Conservation (phyloP, 2,797 vertebrate species). For the Bradypodion ventrale region DNA sequence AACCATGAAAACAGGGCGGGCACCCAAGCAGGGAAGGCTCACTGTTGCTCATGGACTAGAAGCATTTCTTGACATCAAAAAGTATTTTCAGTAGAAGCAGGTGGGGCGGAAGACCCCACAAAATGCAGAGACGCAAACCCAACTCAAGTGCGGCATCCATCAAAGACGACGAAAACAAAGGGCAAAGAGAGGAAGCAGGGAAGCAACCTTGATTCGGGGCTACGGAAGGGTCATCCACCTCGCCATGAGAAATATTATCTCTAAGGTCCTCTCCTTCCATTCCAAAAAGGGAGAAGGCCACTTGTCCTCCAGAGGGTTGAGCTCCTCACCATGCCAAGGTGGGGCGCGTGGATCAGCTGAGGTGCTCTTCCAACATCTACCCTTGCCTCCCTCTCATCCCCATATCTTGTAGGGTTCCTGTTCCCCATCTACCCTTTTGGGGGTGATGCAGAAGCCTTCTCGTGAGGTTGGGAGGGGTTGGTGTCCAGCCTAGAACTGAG, state of each 20-base stretch:
- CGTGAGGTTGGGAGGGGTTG: neutral
- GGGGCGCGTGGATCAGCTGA: neutral
- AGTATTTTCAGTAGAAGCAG: constrained; percentile 52
- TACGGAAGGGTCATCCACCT: neutral
- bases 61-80: constrained; percentile 21
- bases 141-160: neutral
- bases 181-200: constrained; percentile 1
- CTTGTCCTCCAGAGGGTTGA: neutral
- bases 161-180: constrained; percentile 34
- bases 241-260: neutral
- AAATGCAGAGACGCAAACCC: neutral
- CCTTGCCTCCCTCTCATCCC: constrained; percentile 13
- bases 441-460: neutral
- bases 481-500: constrained; percentile 71
- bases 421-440: constrained; percentile 38
- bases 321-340: neutral
- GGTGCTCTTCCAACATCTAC: neutral
- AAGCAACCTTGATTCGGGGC: neutral
- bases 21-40: neutral
- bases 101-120: neutral
- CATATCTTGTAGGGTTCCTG: neutral
- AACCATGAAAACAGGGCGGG: neutral
- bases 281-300: neutral
- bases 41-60: neutral
- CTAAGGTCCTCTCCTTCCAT: neutral